Evolutionary conservation across 2,797 vertebrate genomes (phyloP).

Genomic region (Gadopsis marmoratus): DNA sequence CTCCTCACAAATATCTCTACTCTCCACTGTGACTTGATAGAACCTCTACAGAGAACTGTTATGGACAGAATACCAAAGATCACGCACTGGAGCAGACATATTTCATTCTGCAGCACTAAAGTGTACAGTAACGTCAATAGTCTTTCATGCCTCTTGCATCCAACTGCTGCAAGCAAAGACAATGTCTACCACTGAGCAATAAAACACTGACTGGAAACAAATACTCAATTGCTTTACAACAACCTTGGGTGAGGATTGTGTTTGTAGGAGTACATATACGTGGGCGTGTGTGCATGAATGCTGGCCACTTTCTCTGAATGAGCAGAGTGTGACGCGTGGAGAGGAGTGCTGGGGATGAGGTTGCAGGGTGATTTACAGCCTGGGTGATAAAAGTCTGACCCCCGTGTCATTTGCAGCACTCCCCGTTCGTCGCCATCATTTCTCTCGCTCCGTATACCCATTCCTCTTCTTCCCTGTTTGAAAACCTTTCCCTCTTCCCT

Average conservation of each 20-base stretch:
- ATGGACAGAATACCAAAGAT: neutral
- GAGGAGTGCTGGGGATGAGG: slow-evolving; percentile 5
- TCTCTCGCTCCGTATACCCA: neutral
- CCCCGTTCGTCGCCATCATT: slow-evolving; percentile 15
- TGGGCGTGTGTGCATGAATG: slow-evolving; percentile 15
- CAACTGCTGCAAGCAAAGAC: slow-evolving; percentile 4
- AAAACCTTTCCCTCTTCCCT: neutral
- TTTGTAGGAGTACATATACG: slow-evolving; percentile 9
- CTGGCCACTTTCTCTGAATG: slow-evolving; percentile 28
- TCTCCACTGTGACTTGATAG: neutral
- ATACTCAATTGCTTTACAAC: slow-evolving; percentile 7
- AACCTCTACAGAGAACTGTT: neutral
- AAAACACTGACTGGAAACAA: slow-evolving; percentile 21
- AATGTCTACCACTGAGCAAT: neutral
- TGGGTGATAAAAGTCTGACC: slow-evolving; percentile 55
- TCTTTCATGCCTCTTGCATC: slow-evolving; percentile 8
- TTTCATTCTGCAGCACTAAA: slow-evolving; percentile 6
- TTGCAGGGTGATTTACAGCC: slow-evolving; percentile 46
- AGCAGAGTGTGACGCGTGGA: slow-evolving; percentile 10
- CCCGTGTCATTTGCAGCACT: slow-evolving; percentile 34
- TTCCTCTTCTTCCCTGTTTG: neutral
- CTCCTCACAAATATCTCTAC: neutral
- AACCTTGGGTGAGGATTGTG: slow-evolving; percentile 9
- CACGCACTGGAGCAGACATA: neutral
- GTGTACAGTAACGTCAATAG: slow-evolving; percentile 12